Conservation (phyloP, 2,113 vertebrate species). For the Xiphophorus couchianus region DNA sequence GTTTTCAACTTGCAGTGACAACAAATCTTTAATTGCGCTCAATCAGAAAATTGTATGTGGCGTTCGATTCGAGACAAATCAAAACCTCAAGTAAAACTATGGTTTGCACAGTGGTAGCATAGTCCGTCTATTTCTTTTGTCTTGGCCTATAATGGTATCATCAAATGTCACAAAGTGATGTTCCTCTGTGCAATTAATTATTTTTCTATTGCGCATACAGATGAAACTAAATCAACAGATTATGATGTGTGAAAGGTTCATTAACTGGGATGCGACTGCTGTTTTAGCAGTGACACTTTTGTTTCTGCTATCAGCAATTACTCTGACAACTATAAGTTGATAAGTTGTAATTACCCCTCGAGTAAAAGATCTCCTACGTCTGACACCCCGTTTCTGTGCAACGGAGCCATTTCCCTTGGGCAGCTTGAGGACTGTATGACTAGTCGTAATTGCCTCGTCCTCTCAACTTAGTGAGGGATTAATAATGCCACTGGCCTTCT, state of each 20-base stretch:
- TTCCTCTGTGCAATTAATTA: neutral
- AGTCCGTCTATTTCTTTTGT: neutral
- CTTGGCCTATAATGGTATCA: neutral
- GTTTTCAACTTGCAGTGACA: no score
- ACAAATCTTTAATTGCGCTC: neutral
- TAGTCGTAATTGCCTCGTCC: conserved; percentile 62
- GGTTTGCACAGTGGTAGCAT: no score
- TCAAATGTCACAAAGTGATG: neutral
- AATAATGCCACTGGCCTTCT: conserved; percentile 58
- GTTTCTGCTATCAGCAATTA: conserved; percentile 8
- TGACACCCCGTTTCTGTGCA: conserved; percentile 4
- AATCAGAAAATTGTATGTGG: neutral
- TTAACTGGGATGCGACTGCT: neutral
- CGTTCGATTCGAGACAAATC: neutral
- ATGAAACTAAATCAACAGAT: neutral
- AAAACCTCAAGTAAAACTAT: no score
- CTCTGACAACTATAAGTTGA: neutral
- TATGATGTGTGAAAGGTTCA: neutral
- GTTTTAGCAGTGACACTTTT: neutral
- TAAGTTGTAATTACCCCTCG: conserved; percentile 21
- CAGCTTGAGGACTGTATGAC: conserved; percentile 57
- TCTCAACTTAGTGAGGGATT: conserved; percentile 62
- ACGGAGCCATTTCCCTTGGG: conserved; percentile 35
- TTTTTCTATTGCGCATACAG: neutral
- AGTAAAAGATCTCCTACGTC: neutral